Percentiles rank a stretch among this genome's conserved stretches.
phyloP scores from a whole-genome alignment of 2,888 invertebrate genomes.

The Netelia inedita region DNA sequence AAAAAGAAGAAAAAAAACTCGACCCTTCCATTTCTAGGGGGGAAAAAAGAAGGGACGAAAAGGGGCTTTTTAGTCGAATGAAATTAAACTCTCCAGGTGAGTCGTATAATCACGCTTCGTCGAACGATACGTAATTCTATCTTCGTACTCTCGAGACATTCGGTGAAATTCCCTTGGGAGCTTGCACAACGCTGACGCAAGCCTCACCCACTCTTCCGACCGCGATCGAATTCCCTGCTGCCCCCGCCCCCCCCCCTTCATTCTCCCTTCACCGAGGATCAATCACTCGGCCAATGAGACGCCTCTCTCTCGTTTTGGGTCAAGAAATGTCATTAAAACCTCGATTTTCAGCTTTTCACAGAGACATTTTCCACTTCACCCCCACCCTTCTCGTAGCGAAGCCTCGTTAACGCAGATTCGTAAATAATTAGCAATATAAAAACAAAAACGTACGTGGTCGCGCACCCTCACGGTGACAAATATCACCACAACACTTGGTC shows the following conservation, averaged over 20 bases:
- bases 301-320: no score
- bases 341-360: no score
- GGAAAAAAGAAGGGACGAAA: no score
- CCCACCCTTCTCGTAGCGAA: no score
- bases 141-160: neutral
- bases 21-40: no score
- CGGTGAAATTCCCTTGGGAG: neutral
- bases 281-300: neutral
- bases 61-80: neutral
- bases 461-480: no score
- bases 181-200: conserved; percentile 4
- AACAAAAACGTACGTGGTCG: no score
- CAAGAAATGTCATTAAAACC: no score
- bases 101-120: neutral
- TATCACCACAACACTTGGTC: no score
- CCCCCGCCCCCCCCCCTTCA: neutral
- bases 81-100: conserved; percentile 11
- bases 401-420: no score
- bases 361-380: no score
- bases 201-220: neutral
- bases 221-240: conserved; percentile 24
- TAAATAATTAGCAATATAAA: no score
- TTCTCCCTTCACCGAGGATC: neutral
- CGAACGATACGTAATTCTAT: neutral
- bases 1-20: neutral